Evolutionary conservation across 1,140 invertebrate species (phyloP).

Genomic region (Ips typographus): DNA sequence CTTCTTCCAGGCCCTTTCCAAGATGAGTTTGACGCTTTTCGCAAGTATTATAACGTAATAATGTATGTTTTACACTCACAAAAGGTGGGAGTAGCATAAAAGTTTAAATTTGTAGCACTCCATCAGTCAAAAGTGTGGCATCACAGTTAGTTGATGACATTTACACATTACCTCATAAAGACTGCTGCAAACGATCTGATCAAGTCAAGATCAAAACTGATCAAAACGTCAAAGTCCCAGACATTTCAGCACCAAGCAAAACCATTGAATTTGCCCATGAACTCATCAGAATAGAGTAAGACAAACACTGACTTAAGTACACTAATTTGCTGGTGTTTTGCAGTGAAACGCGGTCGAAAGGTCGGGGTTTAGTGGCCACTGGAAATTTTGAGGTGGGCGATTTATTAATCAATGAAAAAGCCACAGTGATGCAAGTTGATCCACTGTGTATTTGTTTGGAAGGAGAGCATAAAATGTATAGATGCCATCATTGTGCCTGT

Average conservation of each 20-base stretch:
- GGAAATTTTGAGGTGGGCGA: conserved; percentile 9
- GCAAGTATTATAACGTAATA: conserved; percentile 26
- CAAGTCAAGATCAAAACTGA: conserved; percentile 1
- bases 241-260: not conserved
- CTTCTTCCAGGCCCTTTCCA: too few relatives aligned
- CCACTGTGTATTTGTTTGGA: conserved; percentile 26
- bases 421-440: conserved; percentile 30
- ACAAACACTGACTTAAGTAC: conserved; percentile 1
- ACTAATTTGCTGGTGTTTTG: not conserved
- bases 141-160: not conserved
- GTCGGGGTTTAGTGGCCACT: conserved; percentile 20
- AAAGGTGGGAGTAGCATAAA: conserved; percentile 4
- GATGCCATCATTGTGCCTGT: conserved; percentile 33
- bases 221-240: not conserved
- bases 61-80: conserved; percentile 18
- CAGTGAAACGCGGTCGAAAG: conserved; percentile 22
- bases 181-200: conserved; percentile 1
- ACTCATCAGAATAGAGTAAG: conserved; percentile 5
- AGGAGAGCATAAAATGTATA: conserved; percentile 14
- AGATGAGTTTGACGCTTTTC: conserved; percentile 26
- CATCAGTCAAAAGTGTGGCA: not conserved
- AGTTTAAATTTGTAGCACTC: not conserved
- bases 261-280: conserved; percentile 15
- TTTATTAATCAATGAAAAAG: conserved; percentile 30
- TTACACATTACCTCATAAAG: not conserved